These are phyloP conservation scores for Tenodera sinensis DNA, from an alignment of 2,888 invertebrate species.

Conservation along the genomic window DNA sequence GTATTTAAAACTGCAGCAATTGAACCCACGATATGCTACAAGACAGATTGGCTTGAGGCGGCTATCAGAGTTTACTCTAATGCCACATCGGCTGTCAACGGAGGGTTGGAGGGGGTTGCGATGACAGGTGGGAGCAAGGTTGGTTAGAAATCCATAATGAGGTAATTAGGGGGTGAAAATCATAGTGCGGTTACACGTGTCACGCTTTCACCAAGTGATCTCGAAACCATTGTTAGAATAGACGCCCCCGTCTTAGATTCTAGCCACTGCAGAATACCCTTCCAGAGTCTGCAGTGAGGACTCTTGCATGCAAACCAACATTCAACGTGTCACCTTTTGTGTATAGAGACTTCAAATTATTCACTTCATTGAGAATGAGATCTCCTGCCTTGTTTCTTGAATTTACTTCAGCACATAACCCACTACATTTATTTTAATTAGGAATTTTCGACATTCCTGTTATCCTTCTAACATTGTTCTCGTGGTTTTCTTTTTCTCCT, in stretches of 20 bases:
- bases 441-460: too few species aligned
- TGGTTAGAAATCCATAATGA: constrained; percentile 15
- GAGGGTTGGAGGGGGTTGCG: too few species aligned
- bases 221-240: not conserved
- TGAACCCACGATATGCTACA: not conserved
- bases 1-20: not conserved
- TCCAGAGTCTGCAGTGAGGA: not conserved
- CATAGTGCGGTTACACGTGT: not conserved
- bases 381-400: too few species aligned
- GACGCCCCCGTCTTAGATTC: not conserved
- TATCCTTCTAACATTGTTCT: too few species aligned
- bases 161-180: constrained; percentile 12
- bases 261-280: not conserved
- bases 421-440: too few species aligned
- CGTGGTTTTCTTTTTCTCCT: too few species aligned
- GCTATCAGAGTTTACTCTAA: not conserved
- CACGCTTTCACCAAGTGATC: not conserved
- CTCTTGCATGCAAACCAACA: too few species aligned
- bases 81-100: not conserved
- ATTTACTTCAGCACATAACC: too few species aligned
- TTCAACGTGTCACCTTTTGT: too few species aligned
- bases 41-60: not conserved
- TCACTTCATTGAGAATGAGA: too few species aligned
- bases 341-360: too few species aligned
- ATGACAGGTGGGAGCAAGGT: not conserved